Conservation (phyloP, 1,140 invertebrate species). For the Oedothorax gibbosus region DNA sequence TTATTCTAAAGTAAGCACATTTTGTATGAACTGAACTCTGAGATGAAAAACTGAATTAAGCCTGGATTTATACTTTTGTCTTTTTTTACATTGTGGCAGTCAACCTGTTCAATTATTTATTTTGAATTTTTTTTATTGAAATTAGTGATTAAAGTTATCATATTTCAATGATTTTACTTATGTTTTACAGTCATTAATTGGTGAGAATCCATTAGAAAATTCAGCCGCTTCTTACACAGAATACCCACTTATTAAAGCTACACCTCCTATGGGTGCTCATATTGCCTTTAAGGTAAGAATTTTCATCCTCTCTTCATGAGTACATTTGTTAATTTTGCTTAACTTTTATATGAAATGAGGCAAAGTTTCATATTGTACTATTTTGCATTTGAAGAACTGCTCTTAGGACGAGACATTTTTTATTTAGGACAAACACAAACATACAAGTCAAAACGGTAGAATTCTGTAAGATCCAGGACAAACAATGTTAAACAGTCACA, state of each 20-base stretch:
- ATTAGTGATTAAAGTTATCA: background rate
- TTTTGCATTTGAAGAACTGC: too few relatives aligned
- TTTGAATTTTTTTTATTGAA: background rate
- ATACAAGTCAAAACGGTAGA: too few relatives aligned
- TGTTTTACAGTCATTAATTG: background rate
- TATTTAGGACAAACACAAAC: too few relatives aligned
- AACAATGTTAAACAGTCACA: too few relatives aligned
- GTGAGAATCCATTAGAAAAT: background rate
- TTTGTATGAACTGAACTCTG: background rate
- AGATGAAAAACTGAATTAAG: background rate
- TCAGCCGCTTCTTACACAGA: background rate
- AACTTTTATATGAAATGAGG: background rate
- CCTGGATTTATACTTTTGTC: background rate
- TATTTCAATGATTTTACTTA: background rate
- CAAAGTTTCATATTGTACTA: too few relatives aligned
- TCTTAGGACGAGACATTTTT: too few relatives aligned
- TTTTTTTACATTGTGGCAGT: too few relatives aligned
- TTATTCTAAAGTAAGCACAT: background rate
- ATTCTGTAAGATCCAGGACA: too few relatives aligned
- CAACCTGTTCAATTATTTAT: too few relatives aligned
- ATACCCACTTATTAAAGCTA: background rate
- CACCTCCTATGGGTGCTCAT: background rate
- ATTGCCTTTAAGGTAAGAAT: slow-evolving; percentile 20
- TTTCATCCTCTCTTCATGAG: background rate
- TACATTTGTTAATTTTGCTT: background rate